Evolutionary conservation across 2,888 invertebrate genomes (phyloP).

Genomic region (Lasioglossum villosulum): DNA sequence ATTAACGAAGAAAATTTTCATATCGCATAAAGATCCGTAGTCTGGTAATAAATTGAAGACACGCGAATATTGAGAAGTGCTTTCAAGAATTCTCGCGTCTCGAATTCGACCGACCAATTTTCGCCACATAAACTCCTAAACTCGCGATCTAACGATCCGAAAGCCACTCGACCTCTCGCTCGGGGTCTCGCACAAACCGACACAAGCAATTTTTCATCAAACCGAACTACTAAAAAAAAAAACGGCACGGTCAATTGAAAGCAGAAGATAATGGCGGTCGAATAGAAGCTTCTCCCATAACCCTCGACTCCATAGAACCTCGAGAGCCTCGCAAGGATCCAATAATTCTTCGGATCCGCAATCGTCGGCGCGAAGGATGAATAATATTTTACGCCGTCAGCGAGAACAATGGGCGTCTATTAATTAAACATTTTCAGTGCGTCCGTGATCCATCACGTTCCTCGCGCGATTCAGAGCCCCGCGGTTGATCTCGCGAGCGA

Average conservation of each 20-base stretch:
- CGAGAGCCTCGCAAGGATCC: background rate
- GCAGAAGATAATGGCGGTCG: background rate
- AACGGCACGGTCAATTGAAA: background rate
- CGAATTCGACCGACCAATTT: background rate
- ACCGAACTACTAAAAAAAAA: background rate
- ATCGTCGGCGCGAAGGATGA: background rate
- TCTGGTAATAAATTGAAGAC: background rate
- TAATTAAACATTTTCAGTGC: constrained; percentile 9
- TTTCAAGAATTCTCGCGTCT: background rate
- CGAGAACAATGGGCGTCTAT: constrained; percentile 6
- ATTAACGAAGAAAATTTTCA: no score
- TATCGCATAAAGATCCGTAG: no score
- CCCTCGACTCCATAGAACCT: background rate
- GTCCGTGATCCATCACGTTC: background rate
- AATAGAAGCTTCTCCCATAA: background rate
- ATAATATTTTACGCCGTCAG: constrained; percentile 5
- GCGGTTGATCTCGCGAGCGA: background rate
- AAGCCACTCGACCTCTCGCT: background rate
- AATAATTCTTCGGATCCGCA: background rate
- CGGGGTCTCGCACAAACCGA: background rate
- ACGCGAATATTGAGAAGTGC: background rate
- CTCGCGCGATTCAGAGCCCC: background rate
- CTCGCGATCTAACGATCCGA: background rate
- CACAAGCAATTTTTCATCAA: background rate
- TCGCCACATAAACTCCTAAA: background rate